Base-by-base conservation (phyloP, 35 echinoderm and acorn worm species). In the Lytechinus pictus region DNA sequence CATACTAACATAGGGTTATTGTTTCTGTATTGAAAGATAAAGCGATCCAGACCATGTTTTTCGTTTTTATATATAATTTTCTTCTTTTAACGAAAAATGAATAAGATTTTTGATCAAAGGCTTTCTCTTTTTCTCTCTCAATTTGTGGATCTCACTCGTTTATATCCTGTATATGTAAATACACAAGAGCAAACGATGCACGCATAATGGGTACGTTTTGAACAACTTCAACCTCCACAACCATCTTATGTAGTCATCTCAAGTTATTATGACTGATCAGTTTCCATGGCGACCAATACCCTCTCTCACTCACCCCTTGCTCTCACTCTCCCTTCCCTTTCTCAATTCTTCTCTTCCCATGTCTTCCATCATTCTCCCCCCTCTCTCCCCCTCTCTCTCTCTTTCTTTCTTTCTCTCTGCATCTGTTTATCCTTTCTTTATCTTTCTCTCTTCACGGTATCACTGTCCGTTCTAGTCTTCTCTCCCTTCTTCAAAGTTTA, bases 201-300 rank as follows among this genome's bases (percentile, higher is more conserved):
- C 3, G 54, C 52, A 93, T 93, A 93, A 93, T 57, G 55, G 92
- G 53, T 54, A 57, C 92, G 92, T 14, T 93, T 55, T 93, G 9
- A 28, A 54, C 92, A 28, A 27, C 55, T 27, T 57, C 92, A 53
- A 57, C 92, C 92, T 57, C 54, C 53, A 93, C 21, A 93, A 27
- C 53, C 92, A 57, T 57, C 92, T 93, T 55, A 54, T 93, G 4
- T 27, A 93, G 53, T 11, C 92, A 44, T 93, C 92, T 93, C 92
- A 93, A 93, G 92, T 57, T 57, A 93, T 55, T 93, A 93, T 93
- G 92, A 93, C 92, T 93, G 92, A 93, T 93, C 92, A 57, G 92
- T 93, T 93, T 27, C 92, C 92, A 93, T 93, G 92, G 92, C 54
- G 53, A 93, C 92, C 21, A 57, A 54, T 54, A 93, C 29, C 27